Conservation (phyloP, 2,888 invertebrate species). For the Xanthia icteritia region DNA sequence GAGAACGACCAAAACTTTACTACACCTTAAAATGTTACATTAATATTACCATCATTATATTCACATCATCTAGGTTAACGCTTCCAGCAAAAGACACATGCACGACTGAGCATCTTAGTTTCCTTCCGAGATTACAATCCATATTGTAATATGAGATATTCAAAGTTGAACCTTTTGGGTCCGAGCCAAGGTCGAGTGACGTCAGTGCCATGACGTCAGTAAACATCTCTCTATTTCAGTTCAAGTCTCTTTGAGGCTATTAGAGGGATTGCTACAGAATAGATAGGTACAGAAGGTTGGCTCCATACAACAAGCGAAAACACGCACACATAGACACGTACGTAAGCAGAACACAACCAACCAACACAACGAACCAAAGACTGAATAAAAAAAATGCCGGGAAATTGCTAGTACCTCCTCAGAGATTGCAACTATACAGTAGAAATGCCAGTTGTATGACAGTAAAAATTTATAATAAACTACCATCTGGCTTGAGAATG, state of each 20-base stretch:
- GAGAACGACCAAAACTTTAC: neutral
- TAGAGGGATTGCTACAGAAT: slow-evolving; percentile 23
- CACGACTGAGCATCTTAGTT: slow-evolving; percentile 27
- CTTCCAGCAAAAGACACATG: slow-evolving; percentile 6
- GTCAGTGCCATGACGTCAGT: slow-evolving; percentile 67
- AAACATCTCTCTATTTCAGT: slow-evolving; percentile 56
- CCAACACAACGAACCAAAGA: no score
- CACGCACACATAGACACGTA: neutral
- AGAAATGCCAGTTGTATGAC: no score
- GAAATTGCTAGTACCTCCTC: no score
- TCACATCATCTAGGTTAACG: neutral
- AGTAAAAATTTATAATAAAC: no score
- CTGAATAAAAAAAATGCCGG: no score
- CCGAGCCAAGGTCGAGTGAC: slow-evolving; percentile 73
- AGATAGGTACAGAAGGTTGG: slow-evolving; percentile 10
- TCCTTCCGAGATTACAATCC: slow-evolving; percentile 44
- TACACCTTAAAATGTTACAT: neutral
- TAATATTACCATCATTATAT: neutral
- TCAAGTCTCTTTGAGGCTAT: slow-evolving; percentile 37
- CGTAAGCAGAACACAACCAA: no score
- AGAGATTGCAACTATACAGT: no score
- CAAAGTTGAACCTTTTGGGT: slow-evolving; percentile 54
- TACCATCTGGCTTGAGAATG: no score
- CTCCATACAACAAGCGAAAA: no score
- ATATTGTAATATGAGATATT: slow-evolving; percentile 59